Percentiles rank a stretch among this genome's conserved stretches.
Evolutionary conservation across 2,113 vertebrate species (phyloP).

Genomic region (Grammomys surdaster): DNA sequence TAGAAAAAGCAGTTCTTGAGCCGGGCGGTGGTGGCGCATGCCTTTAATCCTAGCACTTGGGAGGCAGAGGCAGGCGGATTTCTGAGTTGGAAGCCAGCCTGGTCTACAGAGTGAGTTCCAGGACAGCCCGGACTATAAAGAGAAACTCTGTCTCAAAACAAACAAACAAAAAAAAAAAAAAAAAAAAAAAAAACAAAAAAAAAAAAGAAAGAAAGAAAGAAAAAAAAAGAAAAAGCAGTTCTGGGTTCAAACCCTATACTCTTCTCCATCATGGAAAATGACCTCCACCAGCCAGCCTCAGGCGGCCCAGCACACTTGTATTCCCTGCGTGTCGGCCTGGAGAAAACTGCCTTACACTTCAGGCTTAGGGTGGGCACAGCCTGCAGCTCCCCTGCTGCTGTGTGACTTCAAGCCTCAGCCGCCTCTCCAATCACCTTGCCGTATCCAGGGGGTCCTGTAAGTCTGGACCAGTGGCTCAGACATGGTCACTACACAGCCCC

Average conservation of each 20-base stretch:
- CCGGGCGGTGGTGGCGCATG: too few relatives aligned
- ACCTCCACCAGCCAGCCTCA: not conserved
- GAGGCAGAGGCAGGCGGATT: too few relatives aligned
- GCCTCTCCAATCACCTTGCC: not conserved
- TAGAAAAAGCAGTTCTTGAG: not conserved
- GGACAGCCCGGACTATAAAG: too few relatives aligned
- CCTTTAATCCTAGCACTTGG: too few relatives aligned
- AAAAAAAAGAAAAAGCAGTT: not conserved
- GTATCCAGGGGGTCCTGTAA: not conserved
- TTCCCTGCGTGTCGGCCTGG: not conserved
- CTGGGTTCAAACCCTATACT: not conserved
- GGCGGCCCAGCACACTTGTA: not conserved
- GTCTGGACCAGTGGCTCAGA: not conserved
- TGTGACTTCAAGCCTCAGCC: not conserved
- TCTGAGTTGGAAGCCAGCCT: too few relatives aligned
- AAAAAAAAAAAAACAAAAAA: too few relatives aligned
- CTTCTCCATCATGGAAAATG: not conserved
- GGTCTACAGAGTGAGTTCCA: too few relatives aligned
- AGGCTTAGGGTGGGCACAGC: not conserved
- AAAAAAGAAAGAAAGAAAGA: too few relatives aligned
- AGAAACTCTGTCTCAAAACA: too few relatives aligned
- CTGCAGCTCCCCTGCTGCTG: not conserved
- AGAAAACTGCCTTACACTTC: not conserved
- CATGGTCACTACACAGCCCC: not conserved
- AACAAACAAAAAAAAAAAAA: too few relatives aligned